These are phyloP conservation scores for Pogonocherus hispidulus DNA, from an alignment of 2,888 invertebrate genomes.

Conservation along the genomic window DNA sequence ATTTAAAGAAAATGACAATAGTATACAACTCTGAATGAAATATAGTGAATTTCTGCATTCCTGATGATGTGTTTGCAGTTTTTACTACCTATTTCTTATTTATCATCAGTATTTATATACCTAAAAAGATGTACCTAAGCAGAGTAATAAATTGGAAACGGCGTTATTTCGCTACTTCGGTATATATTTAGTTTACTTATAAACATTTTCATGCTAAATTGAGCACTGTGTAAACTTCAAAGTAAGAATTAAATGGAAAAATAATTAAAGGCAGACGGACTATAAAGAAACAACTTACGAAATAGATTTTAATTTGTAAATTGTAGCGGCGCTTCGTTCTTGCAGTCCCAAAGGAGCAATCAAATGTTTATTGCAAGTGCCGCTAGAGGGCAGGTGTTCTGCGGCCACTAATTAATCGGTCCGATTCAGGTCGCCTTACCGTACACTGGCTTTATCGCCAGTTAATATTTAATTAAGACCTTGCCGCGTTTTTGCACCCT, in stretches of 20 bases:
- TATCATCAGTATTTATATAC: no score
- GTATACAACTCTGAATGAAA: no score
- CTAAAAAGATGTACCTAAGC: no score
- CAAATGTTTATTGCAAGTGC: conserved; percentile 43
- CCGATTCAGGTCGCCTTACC: conserved; percentile 43
- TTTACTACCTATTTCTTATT: no score
- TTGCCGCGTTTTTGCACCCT: conserved; percentile 16
- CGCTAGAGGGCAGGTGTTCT: conserved; percentile 37
- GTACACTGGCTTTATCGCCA: conserved; percentile 35
- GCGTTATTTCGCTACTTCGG: no score
- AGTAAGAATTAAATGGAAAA: neutral
- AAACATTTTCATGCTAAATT: no score
- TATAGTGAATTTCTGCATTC: no score
- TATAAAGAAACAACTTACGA: neutral
- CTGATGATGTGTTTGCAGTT: no score
- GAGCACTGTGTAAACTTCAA: no score
- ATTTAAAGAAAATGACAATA: no score
- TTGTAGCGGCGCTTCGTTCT: conserved; percentile 5
- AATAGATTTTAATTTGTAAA: conserved; percentile 18
- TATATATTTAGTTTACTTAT: no score
- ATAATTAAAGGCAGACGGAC: neutral
- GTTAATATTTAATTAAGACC: conserved; percentile 43
- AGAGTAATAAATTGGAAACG: no score
- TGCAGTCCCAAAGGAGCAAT: conserved; percentile 39
- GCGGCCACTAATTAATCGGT: conserved; percentile 42